These are phyloP conservation scores for Apamea anceps DNA, from an alignment of 2,888 invertebrate species.

Conservation along the genomic window DNA sequence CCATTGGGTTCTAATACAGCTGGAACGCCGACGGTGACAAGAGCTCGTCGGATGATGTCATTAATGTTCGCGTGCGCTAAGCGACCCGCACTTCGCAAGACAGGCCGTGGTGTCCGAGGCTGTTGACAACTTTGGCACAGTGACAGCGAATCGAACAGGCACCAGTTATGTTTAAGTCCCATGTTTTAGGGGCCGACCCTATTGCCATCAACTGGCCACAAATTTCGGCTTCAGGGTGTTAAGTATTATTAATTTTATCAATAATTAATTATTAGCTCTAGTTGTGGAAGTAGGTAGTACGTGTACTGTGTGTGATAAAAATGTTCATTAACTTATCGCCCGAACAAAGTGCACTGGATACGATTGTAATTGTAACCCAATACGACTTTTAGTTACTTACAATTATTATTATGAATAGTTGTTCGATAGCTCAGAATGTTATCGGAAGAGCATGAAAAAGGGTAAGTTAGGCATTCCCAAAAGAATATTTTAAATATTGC, in stretches of 20 bases:
- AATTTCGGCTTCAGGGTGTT: too few species aligned
- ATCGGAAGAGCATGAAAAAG: neutral
- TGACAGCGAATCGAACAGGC: too few species aligned
- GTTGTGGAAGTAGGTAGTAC: constrained; percentile 3
- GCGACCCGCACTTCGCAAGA: too few species aligned
- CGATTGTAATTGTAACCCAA: constrained; percentile 9
- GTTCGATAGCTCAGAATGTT: neutral
- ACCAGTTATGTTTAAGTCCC: too few species aligned
- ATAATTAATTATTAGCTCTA: constrained; percentile 9
- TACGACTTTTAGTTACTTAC: constrained; percentile 1
- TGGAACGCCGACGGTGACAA: too few species aligned
- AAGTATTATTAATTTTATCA: neutral
- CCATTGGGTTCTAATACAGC: too few species aligned
- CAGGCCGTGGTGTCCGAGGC: too few species aligned
- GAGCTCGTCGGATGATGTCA: too few species aligned
- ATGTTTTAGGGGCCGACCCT: too few species aligned
- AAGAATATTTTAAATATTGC: neutral
- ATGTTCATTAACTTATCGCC: constrained; percentile 37
- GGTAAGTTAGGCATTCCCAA: neutral
- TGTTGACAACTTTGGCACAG: too few species aligned
- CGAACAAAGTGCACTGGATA: constrained; percentile 46
- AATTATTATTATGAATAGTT: neutral
- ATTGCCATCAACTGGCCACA: too few species aligned
- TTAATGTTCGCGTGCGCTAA: too few species aligned
- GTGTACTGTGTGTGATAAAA: constrained; percentile 24